phyloP scores from a whole-genome alignment of 1,140 invertebrate genomes.

The Pseudomyrmex concolor region DNA sequence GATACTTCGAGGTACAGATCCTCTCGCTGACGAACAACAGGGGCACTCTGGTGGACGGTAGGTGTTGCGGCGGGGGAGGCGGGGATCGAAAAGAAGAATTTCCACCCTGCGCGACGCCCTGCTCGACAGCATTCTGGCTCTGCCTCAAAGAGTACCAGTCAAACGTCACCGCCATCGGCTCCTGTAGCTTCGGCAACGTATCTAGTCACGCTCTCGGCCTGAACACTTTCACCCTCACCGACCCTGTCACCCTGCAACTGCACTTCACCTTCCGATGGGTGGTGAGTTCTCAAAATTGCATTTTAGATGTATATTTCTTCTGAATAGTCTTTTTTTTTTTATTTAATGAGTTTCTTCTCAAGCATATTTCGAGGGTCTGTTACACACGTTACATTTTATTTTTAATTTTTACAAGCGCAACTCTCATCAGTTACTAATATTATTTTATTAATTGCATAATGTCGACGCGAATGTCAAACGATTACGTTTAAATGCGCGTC shows the following conservation, averaged over 20 bases:
- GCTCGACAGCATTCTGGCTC: conserved; percentile 93
- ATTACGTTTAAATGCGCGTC: neutral
- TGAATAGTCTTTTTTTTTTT: too few relatives aligned
- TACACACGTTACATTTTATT: neutral
- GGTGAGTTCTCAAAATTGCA: conserved; percentile 86
- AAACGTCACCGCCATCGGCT: conserved; percentile 91
- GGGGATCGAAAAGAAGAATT: conserved; percentile 71
- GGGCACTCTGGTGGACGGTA: conserved; percentile 91
- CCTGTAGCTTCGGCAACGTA: conserved; percentile 95
- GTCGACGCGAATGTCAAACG: conserved; percentile 1
- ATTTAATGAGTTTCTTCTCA: too few relatives aligned
- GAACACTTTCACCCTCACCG: conserved; percentile 94
- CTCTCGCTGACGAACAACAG: conserved; percentile 94
- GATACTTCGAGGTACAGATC: conserved; percentile 96
- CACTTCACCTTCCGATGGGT: conserved; percentile 96
- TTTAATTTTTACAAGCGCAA: neutral
- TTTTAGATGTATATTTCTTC: neutral
- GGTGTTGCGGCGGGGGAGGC: conserved; percentile 90
- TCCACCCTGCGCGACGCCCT: conserved; percentile 86
- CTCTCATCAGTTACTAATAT: neutral
- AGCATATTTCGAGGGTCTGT: neutral
- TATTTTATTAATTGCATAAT: conserved; percentile 6
- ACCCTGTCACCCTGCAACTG: conserved; percentile 92
- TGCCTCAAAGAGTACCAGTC: conserved; percentile 97
- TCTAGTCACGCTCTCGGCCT: conserved; percentile 93